phyloP scores from a whole-genome alignment of 2,797 vertebrate species.

The Menidia menidia region DNA sequence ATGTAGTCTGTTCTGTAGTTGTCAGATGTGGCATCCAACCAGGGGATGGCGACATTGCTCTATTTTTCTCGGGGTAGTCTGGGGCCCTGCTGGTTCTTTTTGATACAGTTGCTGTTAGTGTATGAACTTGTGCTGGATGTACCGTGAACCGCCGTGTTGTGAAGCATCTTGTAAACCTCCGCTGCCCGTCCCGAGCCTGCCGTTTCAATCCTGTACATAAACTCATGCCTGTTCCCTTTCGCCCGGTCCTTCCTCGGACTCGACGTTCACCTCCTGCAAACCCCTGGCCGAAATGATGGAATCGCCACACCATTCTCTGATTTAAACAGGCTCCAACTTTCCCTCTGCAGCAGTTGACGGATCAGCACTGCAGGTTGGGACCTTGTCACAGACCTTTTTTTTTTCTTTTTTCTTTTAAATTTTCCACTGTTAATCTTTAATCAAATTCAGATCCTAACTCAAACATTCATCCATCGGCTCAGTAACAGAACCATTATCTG shows the following conservation, averaged over 20 bases:
- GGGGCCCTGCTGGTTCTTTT: slow-evolving; percentile 49
- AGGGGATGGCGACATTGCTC: slow-evolving; percentile 66
- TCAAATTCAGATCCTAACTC: too few species aligned
- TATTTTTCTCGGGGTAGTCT: slow-evolving; percentile 36
- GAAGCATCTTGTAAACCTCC: slow-evolving; percentile 72
- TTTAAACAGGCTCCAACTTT: neutral
- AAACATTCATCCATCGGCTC: too few species aligned
- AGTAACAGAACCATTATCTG: too few species aligned
- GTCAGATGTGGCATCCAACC: slow-evolving; percentile 46
- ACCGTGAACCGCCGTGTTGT: slow-evolving; percentile 73
- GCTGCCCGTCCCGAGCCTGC: slow-evolving; percentile 39
- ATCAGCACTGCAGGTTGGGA: neutral
- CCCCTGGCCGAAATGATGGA: neutral
- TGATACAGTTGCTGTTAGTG: slow-evolving; percentile 62
- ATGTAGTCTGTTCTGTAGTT: slow-evolving; percentile 59
- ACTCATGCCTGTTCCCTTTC: neutral
- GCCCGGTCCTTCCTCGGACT: slow-evolving; percentile 29
- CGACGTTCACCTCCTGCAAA: slow-evolving; percentile 41
- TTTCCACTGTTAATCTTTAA: too few species aligned
- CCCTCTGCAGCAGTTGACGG: neutral
- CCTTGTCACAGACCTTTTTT: too few species aligned
- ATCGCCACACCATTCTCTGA: neutral
- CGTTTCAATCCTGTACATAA: slow-evolving; percentile 66
- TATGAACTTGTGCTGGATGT: slow-evolving; percentile 63
- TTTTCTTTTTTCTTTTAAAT: too few species aligned